A percentile compares a stretch with the other conserved stretches of the same genome.
Evolutionary conservation across 2,797 vertebrate genomes (phyloP).

Genomic region (Sebastes iracundus): DNA sequence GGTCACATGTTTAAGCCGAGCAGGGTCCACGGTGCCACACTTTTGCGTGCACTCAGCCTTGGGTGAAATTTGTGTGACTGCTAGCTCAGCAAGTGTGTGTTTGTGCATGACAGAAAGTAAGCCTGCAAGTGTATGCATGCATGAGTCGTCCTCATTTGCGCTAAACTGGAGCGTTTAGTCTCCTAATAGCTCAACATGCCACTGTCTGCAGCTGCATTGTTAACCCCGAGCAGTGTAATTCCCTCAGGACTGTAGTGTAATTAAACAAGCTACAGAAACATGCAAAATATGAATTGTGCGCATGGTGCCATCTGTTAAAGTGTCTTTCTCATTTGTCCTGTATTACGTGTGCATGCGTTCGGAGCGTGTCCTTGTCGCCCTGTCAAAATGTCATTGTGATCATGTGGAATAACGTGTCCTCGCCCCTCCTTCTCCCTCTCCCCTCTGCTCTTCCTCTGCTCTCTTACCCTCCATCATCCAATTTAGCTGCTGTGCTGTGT

Average conservation of each 20-base stretch:
- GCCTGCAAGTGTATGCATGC: slow-evolving; percentile 72
- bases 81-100: slow-evolving; percentile 56
- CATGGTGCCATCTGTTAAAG: slow-evolving; percentile 40
- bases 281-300: slow-evolving; percentile 27
- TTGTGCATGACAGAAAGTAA: slow-evolving; percentile 34
- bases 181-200: slow-evolving; percentile 73
- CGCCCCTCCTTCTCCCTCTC: slow-evolving; percentile 33
- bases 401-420: slow-evolving; percentile 40
- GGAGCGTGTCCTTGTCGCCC: slow-evolving; percentile 40
- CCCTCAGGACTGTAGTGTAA: slow-evolving; percentile 33
- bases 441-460: slow-evolving; percentile 17
- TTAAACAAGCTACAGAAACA: slow-evolving; percentile 38
- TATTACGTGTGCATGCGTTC: slow-evolving; percentile 22
- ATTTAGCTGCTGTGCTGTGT: slow-evolving; percentile 65
- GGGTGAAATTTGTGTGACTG: slow-evolving; percentile 24
- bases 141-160: slow-evolving; percentile 78
- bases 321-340: slow-evolving; percentile 24
- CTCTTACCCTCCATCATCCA: slow-evolving; percentile 62
- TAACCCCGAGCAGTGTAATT: slow-evolving; percentile 66
- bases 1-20: slow-evolving; percentile 14
- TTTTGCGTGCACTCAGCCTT: slow-evolving; percentile 11
- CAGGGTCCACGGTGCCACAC: neutral
- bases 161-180: slow-evolving; percentile 77
- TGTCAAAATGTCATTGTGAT: slow-evolving; percentile 48
- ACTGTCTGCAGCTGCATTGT: slow-evolving; percentile 73